A percentile compares a stretch with the other conserved stretches of the same genome.
phyloP scores from a whole-genome alignment of 64 coral and sea anemone species.

The Dendronephthya gigantea region DNA sequence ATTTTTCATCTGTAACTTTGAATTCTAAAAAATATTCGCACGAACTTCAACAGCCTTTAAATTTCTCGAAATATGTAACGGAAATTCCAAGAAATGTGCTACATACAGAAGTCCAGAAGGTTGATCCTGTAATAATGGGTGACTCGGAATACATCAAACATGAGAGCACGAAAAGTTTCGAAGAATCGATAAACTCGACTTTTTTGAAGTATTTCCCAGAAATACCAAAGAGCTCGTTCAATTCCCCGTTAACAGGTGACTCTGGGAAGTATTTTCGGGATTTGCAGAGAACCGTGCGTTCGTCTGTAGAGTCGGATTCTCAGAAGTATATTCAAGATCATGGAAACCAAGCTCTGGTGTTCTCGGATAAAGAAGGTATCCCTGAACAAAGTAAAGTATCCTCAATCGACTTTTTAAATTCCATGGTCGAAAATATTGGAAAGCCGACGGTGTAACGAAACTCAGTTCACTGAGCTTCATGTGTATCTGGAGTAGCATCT shows the following conservation, averaged over 20 bases:
- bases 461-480: too few species aligned
- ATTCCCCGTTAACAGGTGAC: not conserved
- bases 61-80: not conserved
- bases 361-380: too few species aligned
- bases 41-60: not conserved
- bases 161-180: not conserved
- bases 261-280: not conserved
- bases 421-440: slow-evolving; percentile 8
- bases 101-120: not conserved
- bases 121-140: too few species aligned
- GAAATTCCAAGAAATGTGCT: not conserved
- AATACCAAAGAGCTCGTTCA: not conserved
- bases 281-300: not conserved
- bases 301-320: not conserved
- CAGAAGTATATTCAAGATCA: not conserved
- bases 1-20: not conserved
- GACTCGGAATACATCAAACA: not conserved
- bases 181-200: not conserved
- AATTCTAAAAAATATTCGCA: not conserved
- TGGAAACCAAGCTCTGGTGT: not conserved
- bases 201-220: not conserved
- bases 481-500: too few species aligned
- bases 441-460: not conserved
- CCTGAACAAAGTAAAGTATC: not conserved
- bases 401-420: not conserved